Conservation (phyloP, 2,113 vertebrate genomes). For the Grammomys dolichurus region DNA sequence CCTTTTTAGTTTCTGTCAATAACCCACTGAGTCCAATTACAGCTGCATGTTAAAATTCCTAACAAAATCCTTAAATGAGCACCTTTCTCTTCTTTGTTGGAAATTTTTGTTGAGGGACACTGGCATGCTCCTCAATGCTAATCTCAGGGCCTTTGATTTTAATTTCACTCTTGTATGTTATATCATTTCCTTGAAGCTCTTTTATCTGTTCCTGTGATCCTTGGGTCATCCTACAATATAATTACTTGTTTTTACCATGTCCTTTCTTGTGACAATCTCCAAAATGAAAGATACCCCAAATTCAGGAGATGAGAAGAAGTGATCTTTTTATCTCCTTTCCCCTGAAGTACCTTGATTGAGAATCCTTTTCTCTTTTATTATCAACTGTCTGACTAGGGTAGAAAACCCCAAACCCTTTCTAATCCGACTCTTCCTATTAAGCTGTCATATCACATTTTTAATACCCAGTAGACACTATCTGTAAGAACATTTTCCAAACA, state of each 20-base stretch:
- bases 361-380: background rate
- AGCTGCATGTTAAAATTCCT: background rate
- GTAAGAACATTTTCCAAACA: background rate
- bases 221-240: background rate
- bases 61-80: background rate
- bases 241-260: background rate
- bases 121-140: background rate
- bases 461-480: background rate
- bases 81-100: background rate
- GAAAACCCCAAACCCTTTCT: slow-evolving; percentile 30
- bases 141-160: background rate
- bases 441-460: background rate
- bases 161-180: background rate
- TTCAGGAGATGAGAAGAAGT: background rate
- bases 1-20: background rate
- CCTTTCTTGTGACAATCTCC: background rate
- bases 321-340: slow-evolving; percentile 18
- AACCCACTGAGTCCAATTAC: background rate
- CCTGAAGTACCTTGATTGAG: background rate
- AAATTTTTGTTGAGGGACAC: background rate
- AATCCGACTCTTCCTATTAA: background rate
- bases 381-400: background rate
- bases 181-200: background rate
- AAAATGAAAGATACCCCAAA: background rate
- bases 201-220: background rate